Evolutionary conservation across 1,140 invertebrate genomes (phyloP).

Genomic region (Cataglyphis hispanica): DNA sequence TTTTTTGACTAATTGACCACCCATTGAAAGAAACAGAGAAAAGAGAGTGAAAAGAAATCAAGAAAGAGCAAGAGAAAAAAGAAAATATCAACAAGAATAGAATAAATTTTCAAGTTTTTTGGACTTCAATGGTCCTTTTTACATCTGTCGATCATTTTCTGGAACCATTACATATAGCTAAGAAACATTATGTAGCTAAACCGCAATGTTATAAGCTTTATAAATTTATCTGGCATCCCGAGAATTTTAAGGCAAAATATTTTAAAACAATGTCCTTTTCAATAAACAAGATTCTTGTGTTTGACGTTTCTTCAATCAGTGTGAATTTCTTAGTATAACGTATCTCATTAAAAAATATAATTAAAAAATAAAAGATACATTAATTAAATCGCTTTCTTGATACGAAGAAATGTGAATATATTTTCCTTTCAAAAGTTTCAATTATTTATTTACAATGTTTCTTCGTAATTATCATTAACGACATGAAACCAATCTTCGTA

Average conservation of each 20-base stretch:
- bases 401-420: neutral
- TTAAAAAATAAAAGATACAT: neutral
- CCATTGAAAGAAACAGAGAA: conserved; percentile 35
- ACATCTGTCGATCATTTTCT: conserved; percentile 6
- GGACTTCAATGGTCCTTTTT: neutral
- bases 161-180: neutral
- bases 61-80: neutral
- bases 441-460: neutral
- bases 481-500: conserved; percentile 25
- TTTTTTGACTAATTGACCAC: conserved; percentile 59
- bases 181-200: too few species aligned
- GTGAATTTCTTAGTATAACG: neutral
- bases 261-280: neutral
- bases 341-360: neutral
- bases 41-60: neutral
- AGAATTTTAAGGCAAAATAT: neutral
- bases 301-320: neutral
- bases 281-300: neutral
- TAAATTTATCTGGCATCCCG: neutral
- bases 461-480: conserved; percentile 31
- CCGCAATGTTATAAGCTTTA: conserved; percentile 20
- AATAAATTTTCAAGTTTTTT: conserved; percentile 58
- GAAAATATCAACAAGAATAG: neutral
- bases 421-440: neutral
- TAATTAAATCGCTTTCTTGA: neutral